phyloP scores from a whole-genome alignment of 2,888 invertebrate genomes.

The Epistrophe grossulariae region DNA sequence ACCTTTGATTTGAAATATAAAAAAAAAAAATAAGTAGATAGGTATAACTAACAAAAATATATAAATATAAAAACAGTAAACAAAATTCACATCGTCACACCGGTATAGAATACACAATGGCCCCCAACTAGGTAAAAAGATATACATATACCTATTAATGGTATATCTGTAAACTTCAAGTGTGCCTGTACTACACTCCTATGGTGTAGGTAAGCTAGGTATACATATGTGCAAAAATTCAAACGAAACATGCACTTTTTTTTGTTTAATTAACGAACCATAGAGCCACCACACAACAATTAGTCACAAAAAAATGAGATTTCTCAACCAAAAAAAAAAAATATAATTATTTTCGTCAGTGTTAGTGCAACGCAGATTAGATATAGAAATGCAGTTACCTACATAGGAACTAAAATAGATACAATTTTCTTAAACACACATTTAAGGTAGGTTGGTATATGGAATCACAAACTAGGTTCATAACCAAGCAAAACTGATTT shows the following conservation, averaged over 20 bases:
- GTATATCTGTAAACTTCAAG: neutral
- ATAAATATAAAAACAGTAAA: neutral
- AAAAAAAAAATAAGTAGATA: neutral
- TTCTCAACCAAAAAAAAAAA: constrained; percentile 23
- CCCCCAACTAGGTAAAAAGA: constrained; percentile 3
- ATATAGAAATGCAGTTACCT: constrained; percentile 5
- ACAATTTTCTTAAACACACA: constrained; percentile 4
- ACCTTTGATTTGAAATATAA: constrained; percentile 7
- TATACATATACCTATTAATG: constrained; percentile 4
- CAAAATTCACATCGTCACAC: constrained; percentile 9
- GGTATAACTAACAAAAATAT: neutral
- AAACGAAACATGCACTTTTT: constrained; percentile 41
- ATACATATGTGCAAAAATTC: constrained; percentile 16
- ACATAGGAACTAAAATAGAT: neutral
- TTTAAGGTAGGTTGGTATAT: constrained; percentile 10
- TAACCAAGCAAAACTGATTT: constrained; percentile 44
- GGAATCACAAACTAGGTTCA: constrained; percentile 47
- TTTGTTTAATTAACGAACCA: constrained; percentile 35
- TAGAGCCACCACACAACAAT: constrained; percentile 31
- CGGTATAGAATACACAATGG: constrained; percentile 10
- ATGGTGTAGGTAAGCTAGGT: neutral
- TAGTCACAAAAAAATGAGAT: constrained; percentile 47
- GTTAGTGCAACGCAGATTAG: constrained; percentile 62
- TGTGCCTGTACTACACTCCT: neutral
- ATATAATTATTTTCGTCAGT: constrained; percentile 53